phyloP scores from a whole-genome alignment of 2,797 vertebrate genomes.

The Scomberomorus guttatus region DNA sequence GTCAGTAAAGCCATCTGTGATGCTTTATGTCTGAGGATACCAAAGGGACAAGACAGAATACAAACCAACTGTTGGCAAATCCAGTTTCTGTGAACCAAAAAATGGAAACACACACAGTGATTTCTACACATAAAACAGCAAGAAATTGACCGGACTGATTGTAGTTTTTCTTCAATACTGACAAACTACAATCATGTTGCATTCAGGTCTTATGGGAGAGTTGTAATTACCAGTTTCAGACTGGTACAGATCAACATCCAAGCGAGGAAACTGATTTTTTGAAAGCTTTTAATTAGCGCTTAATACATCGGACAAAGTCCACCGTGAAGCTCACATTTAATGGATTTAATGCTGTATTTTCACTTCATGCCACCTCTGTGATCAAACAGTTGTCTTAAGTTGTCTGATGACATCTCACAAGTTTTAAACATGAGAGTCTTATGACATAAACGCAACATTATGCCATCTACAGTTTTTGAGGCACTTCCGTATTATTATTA shows the following conservation, averaged over 20 bases:
- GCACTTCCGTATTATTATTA: too few species aligned
- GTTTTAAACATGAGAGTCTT: too few species aligned
- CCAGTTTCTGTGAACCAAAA: too few species aligned
- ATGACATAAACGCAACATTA: too few species aligned
- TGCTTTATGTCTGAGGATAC: slow-evolving; percentile 43
- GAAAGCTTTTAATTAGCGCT: too few species aligned
- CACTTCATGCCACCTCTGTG: too few species aligned
- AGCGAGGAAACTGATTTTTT: neutral
- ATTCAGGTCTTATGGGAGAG: neutral
- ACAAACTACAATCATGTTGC: neutral
- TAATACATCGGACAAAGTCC: too few species aligned
- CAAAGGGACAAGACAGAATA: slow-evolving; percentile 56
- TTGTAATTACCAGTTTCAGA: neutral
- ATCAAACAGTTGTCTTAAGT: too few species aligned
- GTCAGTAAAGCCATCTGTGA: slow-evolving; percentile 34
- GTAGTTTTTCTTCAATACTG: neutral
- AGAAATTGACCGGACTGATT: slow-evolving; percentile 4
- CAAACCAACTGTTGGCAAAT: too few species aligned
- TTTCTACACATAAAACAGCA: neutral
- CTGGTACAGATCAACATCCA: neutral
- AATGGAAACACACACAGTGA: neutral
- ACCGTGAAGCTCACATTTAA: too few species aligned
- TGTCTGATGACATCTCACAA: too few species aligned
- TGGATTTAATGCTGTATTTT: neutral
- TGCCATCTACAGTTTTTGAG: too few species aligned